phyloP scores from a whole-genome alignment of 2,113 vertebrate species.

The Lucifuga dentata region DNA sequence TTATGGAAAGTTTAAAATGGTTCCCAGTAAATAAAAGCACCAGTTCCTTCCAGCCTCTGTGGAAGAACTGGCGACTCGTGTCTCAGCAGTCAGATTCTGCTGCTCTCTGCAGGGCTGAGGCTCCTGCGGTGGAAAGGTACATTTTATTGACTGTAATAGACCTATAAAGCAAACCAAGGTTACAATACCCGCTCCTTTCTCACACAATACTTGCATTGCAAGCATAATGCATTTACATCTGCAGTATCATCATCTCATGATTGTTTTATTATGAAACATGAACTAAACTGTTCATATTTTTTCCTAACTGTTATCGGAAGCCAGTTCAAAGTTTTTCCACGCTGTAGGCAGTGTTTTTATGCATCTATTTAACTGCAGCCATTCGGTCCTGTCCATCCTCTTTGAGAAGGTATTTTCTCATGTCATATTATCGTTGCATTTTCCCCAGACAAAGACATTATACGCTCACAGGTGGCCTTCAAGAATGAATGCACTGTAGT shows the following conservation, averaged over 20 bases:
- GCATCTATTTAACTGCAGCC: too few species aligned
- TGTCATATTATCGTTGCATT: too few species aligned
- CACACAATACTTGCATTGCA: too few species aligned
- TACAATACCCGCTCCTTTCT: not conserved
- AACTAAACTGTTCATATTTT: too few species aligned
- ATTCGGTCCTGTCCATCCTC: too few species aligned
- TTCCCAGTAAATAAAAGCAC: constrained; percentile 23
- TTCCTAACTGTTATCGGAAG: too few species aligned
- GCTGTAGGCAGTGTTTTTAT: too few species aligned
- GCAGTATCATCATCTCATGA: too few species aligned
- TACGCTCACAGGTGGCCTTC: not conserved
- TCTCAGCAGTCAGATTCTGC: constrained; percentile 47
- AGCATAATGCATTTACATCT: too few species aligned
- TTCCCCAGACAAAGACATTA: not conserved
- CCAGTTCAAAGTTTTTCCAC: too few species aligned
- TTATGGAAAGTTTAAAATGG: constrained; percentile 14
- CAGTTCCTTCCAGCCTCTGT: constrained; percentile 19
- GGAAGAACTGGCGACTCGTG: constrained; percentile 42
- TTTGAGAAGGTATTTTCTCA: too few species aligned
- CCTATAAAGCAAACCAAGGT: not conserved
- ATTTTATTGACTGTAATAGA: constrained; percentile 28
- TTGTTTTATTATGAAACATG: too few species aligned
- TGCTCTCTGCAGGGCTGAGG: constrained; percentile 12
- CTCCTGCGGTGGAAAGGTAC: constrained; percentile 8
- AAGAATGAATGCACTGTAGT: not conserved